Evolutionary conservation across 2,113 vertebrate genomes (phyloP).

Genomic region (Ptilonorhynchus violaceus): DNA sequence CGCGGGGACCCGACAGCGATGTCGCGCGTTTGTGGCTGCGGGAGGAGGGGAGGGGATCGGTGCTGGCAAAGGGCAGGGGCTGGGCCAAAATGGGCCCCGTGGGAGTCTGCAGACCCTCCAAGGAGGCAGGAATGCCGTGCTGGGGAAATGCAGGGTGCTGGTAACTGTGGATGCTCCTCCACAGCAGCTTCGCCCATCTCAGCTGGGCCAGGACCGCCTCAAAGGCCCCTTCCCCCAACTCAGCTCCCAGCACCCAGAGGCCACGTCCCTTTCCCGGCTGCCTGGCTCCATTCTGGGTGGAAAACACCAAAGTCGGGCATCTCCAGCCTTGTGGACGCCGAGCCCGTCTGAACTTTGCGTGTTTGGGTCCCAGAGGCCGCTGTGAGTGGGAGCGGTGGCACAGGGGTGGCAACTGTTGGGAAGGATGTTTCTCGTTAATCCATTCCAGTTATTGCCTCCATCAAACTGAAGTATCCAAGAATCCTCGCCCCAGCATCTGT

Average conservation of each 20-base stretch:
- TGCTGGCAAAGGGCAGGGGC: background rate
- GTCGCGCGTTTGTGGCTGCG: accelerated
- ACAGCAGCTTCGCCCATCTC: background rate
- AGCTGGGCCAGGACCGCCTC: background rate
- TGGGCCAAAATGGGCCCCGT: background rate
- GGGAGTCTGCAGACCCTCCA: background rate
- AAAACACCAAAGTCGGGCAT: background rate
- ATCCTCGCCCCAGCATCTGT: slow-evolving; percentile 8
- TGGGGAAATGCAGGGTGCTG: background rate
- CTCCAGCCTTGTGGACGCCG: background rate
- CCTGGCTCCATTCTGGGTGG: background rate
- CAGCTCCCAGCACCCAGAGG: background rate
- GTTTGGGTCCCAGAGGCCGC: background rate
- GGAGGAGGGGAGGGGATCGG: background rate
- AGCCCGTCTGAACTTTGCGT: background rate
- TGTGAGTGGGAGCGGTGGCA: background rate
- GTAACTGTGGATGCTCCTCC: background rate
- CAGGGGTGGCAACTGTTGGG: background rate
- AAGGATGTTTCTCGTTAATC: background rate
- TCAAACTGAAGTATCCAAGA: background rate
- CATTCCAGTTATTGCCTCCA: slow-evolving; percentile 14
- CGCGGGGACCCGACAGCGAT: accelerated
- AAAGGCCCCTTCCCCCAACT: background rate
- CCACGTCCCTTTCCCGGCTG: background rate
- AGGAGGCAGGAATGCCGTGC: background rate